Evolutionary conservation across 2,797 vertebrate genomes (phyloP), one percentile per base, ranked within the genome.

Genomic region (Simalia tracyae): DNA sequence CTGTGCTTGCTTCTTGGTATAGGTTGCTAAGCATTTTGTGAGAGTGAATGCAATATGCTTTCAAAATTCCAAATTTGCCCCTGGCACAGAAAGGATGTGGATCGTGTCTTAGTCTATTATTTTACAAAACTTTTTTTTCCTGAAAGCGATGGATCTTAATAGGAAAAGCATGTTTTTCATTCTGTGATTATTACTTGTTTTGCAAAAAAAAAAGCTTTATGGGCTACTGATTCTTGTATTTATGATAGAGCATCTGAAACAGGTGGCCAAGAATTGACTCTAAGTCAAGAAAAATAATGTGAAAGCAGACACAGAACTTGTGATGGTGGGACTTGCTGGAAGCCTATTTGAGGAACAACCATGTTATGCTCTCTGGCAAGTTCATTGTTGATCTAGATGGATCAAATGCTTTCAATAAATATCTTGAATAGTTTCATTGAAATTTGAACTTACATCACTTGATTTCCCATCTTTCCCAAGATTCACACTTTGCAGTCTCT

Each of bases 371-470:
- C 19, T 46, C 36, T 81, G 36, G 3, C 72, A 81, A 81, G 42
- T 72, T 72, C 36, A 36, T 57, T 68, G 88, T 54, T 89, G 64
- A 57, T 66, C 54, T 89, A 72, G 54, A 36, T 22, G 36, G 54
- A n/a, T 42, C 50, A 59, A 54, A 68, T 42, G 56, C 57, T 36
- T 66, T 81, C 3, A 66, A 36, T 42, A 22, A 28, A 19, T 81
- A n/a, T 1, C 46, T 63, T 64, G 4, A 15, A 31, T 36, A 59
- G 22, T 22, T 87, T 57, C 8, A 54, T 54, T 81, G 17, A 60
- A 60, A 91, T 66, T 46, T 2, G 7, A 84, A 10, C n/a, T 93
- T 93, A 68, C 3, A 2, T 91, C 63, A 42, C 92, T 85, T 66
- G 61, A 57, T 66, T 91, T 4, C 87, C 9, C 7, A 94, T 22